Percentiles rank a stretch among this genome's conserved stretches.
phyloP scores from a whole-genome alignment of 2,888 invertebrate species.

The Aphelenchoides bicaudatus region DNA sequence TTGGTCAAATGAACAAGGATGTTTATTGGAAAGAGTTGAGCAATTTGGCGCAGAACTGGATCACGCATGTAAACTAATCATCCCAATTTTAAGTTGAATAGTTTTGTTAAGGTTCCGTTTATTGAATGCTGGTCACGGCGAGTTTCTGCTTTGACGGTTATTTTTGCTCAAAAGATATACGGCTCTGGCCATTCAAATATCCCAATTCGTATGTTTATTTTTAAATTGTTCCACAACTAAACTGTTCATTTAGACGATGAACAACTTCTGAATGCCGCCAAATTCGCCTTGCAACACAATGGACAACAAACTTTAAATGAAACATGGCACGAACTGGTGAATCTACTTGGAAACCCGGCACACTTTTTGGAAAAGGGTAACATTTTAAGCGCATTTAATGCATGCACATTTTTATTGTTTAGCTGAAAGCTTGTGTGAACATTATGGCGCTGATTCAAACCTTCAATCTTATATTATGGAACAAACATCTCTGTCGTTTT shows the following conservation, averaged over 20 bases:
- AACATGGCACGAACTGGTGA: slow-evolving; percentile 35
- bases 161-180: slow-evolving; percentile 48
- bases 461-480: slow-evolving; percentile 22
- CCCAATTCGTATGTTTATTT: slow-evolving; percentile 18
- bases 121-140: slow-evolving; percentile 56
- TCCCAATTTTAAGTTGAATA: not conserved
- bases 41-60: slow-evolving; percentile 43
- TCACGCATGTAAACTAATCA: slow-evolving; percentile 41
- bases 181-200: slow-evolving; percentile 45
- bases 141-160: slow-evolving; percentile 44
- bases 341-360: slow-evolving; percentile 34
- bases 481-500: slow-evolving; percentile 45
- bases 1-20: slow-evolving; percentile 51
- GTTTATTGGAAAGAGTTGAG: slow-evolving; percentile 55
- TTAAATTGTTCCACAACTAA: slow-evolving; percentile 7
- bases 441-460: slow-evolving; percentile 8
- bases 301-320: slow-evolving; percentile 24
- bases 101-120: slow-evolving; percentile 44
- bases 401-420: slow-evolving; percentile 9
- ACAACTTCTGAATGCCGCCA: slow-evolving; percentile 18
- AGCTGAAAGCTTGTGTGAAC: slow-evolving; percentile 17
- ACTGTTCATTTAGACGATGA: not conserved
- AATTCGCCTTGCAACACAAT: not conserved
- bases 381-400: not conserved
- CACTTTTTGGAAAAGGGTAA: slow-evolving; percentile 18